phyloP scores from a whole-genome alignment of 2,888 invertebrate species.

The Trissonchulus latispiculum region DNA sequence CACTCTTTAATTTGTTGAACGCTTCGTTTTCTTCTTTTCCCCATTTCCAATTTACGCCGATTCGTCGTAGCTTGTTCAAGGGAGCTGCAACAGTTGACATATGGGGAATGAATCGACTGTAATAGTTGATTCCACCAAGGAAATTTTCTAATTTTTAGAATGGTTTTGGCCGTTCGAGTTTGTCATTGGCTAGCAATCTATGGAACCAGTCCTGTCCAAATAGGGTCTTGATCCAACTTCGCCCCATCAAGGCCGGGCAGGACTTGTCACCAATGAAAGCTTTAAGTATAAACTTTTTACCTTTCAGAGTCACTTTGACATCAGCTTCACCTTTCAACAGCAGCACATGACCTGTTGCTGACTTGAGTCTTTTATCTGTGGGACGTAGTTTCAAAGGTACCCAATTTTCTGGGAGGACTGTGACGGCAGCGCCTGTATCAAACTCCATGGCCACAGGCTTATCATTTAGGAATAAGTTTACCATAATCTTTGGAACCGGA shows the following conservation, averaged over 20 bases:
- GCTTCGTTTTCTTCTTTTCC: too few species aligned
- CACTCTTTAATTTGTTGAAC: too few species aligned
- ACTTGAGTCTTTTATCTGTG: not conserved
- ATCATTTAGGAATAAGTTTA: not conserved
- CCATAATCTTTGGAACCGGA: not conserved
- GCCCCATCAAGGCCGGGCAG: not conserved
- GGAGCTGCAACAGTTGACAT: too few species aligned
- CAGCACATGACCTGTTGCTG: not conserved
- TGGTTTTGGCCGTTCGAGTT: too few species aligned
- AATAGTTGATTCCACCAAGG: too few species aligned
- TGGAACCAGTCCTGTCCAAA: not conserved
- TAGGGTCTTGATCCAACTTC: not conserved
- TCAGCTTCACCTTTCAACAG: not conserved
- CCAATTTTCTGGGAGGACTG: not conserved
- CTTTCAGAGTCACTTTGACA: not conserved
- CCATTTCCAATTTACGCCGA: too few species aligned
- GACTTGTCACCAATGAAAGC: not conserved
- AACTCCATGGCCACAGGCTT: not conserved
- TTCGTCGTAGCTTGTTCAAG: too few species aligned
- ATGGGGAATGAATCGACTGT: too few species aligned
- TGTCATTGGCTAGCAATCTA: too few species aligned
- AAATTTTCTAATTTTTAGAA: too few species aligned
- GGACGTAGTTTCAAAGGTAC: not conserved
- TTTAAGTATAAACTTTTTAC: not conserved
- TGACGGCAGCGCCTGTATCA: slow-evolving; percentile 22